These are phyloP conservation scores for Falco naumanni DNA, from an alignment of 2,797 vertebrate genomes.

Conservation along the genomic window DNA sequence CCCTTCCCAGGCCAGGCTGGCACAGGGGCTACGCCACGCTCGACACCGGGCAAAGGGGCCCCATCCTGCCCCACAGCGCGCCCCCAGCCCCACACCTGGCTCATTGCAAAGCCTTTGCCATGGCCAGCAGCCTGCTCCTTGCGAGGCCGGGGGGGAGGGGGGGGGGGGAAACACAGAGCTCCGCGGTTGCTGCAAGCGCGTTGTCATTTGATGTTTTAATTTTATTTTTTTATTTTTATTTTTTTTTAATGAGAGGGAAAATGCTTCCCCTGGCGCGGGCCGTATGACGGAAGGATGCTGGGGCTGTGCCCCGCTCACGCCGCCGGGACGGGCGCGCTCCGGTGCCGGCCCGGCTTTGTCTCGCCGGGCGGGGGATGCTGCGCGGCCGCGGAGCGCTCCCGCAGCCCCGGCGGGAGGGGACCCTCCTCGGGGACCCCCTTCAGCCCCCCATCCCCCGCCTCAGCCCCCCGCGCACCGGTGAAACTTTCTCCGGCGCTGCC, in stretches of 20 bases:
- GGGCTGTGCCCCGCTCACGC: no score
- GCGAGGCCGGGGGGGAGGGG: not conserved
- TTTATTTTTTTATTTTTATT: not conserved
- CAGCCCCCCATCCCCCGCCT: no score
- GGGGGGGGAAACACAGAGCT: not conserved
- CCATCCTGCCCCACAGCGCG: not conserved
- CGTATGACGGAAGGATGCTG: no score
- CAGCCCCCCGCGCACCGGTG: not conserved
- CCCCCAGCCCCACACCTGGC: not conserved
- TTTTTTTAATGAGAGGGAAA: not conserved
- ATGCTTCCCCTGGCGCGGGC: not conserved
- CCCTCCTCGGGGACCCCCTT: no score
- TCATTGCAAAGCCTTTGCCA: not conserved
- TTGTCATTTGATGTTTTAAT: not conserved
- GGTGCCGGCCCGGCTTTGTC: not conserved
- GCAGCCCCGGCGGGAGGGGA: not conserved
- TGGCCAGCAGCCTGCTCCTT: fast-evolving
- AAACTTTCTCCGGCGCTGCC: not conserved
- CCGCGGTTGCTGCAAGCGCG: fast-evolving
- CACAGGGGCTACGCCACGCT: not conserved
- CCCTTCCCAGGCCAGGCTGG: not conserved
- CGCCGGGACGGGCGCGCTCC: no score
- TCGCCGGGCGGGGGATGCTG: no score
- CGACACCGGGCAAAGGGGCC: not conserved
- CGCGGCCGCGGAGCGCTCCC: not conserved